phyloP scores from a whole-genome alignment of 2,797 vertebrate species.

The Cuculus canorus region DNA sequence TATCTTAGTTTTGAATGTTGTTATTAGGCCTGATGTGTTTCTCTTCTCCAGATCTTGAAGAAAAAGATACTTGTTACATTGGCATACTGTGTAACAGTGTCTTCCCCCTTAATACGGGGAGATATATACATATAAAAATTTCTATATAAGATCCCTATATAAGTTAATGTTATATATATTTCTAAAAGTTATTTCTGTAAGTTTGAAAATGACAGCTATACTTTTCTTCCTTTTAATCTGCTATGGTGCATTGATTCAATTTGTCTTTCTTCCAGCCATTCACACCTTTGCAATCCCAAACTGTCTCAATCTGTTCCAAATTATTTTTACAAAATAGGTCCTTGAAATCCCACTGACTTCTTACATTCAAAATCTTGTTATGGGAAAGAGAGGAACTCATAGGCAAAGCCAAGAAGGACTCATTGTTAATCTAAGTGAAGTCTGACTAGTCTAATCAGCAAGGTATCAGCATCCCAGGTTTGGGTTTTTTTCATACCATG shows the following conservation, averaged over 20 bases:
- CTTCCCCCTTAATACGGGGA: not conserved
- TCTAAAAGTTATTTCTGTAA: not conserved
- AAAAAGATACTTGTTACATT: not conserved
- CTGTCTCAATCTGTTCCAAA: not conserved
- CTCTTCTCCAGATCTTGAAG: not conserved
- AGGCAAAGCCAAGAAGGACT: not conserved
- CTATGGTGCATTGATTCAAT: not conserved
- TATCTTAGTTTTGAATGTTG: slow-evolving; percentile 12
- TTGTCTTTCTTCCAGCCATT: not conserved
- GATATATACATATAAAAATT: not conserved
- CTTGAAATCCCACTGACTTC: not conserved
- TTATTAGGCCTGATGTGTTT: not conserved
- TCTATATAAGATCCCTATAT: not conserved
- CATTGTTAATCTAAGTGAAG: not conserved
- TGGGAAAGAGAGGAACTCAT: not conserved
- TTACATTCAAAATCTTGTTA: not conserved
- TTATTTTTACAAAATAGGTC: not conserved
- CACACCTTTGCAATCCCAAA: not conserved
- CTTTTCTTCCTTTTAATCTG: not conserved
- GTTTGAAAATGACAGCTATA: not conserved
- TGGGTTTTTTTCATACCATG: not conserved
- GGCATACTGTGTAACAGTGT: not conserved
- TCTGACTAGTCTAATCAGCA: not conserved
- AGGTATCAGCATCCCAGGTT: not conserved
- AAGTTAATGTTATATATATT: not conserved